Conservation (phyloP, 2,113 vertebrate genomes). For the Anguilla rostrata region DNA sequence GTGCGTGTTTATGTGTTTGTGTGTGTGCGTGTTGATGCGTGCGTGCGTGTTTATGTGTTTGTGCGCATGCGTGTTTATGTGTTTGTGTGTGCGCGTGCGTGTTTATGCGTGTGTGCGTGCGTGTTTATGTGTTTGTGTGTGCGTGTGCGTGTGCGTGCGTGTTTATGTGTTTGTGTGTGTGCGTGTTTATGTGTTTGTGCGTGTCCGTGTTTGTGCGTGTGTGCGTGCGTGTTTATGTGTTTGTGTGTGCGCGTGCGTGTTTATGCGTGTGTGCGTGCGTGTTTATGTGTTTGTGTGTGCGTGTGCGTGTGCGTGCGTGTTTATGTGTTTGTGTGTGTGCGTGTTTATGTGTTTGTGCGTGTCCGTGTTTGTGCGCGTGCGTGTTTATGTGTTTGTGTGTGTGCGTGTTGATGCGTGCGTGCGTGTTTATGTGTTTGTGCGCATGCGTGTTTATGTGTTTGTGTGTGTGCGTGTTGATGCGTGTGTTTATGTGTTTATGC, state of each 20-base stretch:
- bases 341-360: not conserved
- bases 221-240: not conserved
- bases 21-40: not conserved
- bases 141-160: too few relatives aligned
- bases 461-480: not conserved
- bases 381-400: not conserved
- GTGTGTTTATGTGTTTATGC: not conserved
- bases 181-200: not conserved
- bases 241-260: too few relatives aligned
- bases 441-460: not conserved
- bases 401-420: not conserved
- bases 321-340: not conserved
- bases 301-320: too few relatives aligned
- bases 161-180: not conserved
- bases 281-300: too few relatives aligned
- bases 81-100: not conserved
- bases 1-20: not conserved
- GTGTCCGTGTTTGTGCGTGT: not conserved
- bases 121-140: not conserved
- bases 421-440: not conserved
- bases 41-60: not conserved
- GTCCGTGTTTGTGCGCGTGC: too few relatives aligned
- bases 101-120: too few relatives aligned
- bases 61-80: not conserved
- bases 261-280: too few relatives aligned